Percentiles rank a stretch among this genome's conserved stretches.
These are phyloP conservation scores for Nerophis lumbriciformis DNA, from an alignment of 2,113 vertebrate genomes.

Conservation along the genomic window DNA sequence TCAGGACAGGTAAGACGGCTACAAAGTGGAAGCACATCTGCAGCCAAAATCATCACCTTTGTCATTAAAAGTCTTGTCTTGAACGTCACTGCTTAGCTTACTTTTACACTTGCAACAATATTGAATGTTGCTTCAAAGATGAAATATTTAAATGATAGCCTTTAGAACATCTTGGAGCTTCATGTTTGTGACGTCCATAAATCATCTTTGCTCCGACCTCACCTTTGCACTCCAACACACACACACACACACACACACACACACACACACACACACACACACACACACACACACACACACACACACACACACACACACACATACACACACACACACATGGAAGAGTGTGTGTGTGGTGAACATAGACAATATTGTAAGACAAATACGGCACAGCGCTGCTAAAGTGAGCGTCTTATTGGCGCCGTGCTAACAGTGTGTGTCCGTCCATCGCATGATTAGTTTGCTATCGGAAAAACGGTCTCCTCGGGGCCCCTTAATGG, in stretches of 20 bases:
- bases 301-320: no score
- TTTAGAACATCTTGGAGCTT: no score
- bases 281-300: no score
- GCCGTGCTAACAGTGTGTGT: constrained; percentile 20
- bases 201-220: constrained; percentile 17
- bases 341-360: constrained; percentile 30
- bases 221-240: constrained; percentile 31
- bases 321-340: no score
- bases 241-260: background rate
- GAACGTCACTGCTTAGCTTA: no score
- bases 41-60: no score
- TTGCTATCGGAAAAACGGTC: background rate
- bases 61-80: no score
- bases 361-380: constrained; percentile 53
- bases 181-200: constrained; percentile 13
- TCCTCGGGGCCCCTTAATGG: constrained; percentile 1
- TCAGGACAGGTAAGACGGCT: no score
- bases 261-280: background rate
- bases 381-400: constrained; percentile 38
- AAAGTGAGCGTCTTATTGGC: constrained; percentile 37
- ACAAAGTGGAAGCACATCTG: no score
- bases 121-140: no score
- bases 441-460: constrained; percentile 22
- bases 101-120: no score
- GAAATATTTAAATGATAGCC: no score